Conservation (phyloP, 2,888 invertebrate genomes). For the Ennomos quercinarius region DNA sequence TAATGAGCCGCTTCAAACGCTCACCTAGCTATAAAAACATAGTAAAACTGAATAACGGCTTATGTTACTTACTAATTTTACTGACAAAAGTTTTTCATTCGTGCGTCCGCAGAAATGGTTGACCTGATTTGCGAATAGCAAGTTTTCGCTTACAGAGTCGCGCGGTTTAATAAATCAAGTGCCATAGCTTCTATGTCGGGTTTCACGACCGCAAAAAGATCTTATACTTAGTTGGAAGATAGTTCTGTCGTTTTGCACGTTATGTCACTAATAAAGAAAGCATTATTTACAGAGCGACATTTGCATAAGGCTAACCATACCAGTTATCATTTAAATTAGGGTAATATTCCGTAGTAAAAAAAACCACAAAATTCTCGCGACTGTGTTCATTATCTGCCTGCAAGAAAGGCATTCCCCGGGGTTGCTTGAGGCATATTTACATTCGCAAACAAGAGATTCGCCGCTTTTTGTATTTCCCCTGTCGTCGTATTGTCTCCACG, state of each 20-base stretch:
- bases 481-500: constrained; percentile 41
- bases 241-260: too few relatives aligned
- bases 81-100: constrained; percentile 13
- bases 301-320: constrained; percentile 4
- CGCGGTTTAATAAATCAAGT: constrained; percentile 6
- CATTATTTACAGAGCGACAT: constrained; percentile 2
- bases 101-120: constrained; percentile 9
- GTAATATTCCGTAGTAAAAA: constrained; percentile 21
- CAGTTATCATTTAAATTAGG: constrained; percentile 24
- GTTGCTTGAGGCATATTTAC: constrained; percentile 41
- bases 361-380: constrained; percentile 21
- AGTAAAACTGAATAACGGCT: constrained; percentile 40
- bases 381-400: constrained; percentile 33
- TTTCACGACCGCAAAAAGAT: background rate
- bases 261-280: background rate
- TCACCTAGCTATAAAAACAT: constrained; percentile 34
- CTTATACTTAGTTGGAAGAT: too few relatives aligned
- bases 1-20: constrained; percentile 34
- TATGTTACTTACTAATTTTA: constrained; percentile 33
- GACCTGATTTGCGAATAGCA: constrained; percentile 21
- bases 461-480: constrained; percentile 41
- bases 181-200: constrained; percentile 5
- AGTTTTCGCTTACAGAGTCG: constrained; percentile 9
- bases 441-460: constrained; percentile 38
- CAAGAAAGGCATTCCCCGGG: constrained; percentile 36